A percentile compares a stretch with the other conserved stretches of the same genome.
These are phyloP conservation scores for Damaliscus lunatus DNA, from an alignment of 2,113 vertebrate genomes.

Conservation along the genomic window DNA sequence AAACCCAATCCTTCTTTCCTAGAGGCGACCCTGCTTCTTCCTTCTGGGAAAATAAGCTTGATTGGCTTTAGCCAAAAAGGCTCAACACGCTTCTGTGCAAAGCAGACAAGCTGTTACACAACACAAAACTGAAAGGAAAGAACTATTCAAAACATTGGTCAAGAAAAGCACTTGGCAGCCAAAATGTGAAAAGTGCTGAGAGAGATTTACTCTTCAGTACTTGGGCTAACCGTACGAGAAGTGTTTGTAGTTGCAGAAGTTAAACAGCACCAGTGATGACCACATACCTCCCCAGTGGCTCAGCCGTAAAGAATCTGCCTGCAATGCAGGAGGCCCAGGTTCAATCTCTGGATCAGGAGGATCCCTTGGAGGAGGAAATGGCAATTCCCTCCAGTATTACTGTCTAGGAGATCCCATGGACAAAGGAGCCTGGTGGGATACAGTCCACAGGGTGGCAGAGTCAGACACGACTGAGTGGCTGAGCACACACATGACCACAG, in stretches of 20 bases:
- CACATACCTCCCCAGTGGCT: neutral
- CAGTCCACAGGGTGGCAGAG: neutral
- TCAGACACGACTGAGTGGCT: neutral
- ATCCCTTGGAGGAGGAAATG: neutral
- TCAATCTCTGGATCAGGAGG: neutral
- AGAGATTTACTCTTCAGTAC: neutral
- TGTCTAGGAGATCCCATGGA: neutral
- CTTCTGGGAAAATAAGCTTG: slow-evolving; percentile 33
- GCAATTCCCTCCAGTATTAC: neutral
- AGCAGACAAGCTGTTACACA: neutral
- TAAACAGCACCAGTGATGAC: neutral
- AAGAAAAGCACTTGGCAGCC: neutral
- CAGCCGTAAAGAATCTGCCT: neutral
- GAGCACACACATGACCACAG: neutral
- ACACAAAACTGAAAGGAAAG: neutral
- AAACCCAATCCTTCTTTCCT: slow-evolving; percentile 29
- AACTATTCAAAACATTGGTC: neutral
- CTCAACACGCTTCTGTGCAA: neutral
- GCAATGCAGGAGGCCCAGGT: neutral
- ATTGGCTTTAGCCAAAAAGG: neutral
- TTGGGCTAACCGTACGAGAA: neutral
- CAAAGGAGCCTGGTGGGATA: neutral
- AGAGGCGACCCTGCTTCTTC: neutral
- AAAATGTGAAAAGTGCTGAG: neutral
- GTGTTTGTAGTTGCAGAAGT: neutral